Evolutionary conservation across 53 echinoderm and acorn worm genomes (phyloP).

Genomic region (Crossaster papposus): DNA sequence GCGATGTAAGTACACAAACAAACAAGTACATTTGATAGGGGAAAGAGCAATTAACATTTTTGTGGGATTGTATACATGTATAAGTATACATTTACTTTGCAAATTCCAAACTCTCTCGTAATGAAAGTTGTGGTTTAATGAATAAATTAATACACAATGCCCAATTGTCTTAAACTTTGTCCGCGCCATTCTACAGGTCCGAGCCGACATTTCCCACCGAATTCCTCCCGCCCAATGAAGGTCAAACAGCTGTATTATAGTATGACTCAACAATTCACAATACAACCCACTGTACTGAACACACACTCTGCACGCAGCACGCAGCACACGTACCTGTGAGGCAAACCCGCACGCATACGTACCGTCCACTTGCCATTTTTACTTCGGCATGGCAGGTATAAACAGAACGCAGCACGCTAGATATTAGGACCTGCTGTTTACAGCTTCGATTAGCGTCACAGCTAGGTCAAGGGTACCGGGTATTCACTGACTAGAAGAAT

Average conservation of each 20-base stretch:
- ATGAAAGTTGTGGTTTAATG: background rate
- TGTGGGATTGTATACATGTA: background rate
- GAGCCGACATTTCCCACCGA: background rate
- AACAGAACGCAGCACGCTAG: background rate
- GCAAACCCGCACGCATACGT: background rate
- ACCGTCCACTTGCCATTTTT: background rate
- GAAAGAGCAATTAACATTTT: background rate
- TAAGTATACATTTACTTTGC: no score
- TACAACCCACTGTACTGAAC: background rate
- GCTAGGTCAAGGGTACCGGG: conserved; percentile 37
- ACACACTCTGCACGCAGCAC: no score
- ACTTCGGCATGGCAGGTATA: background rate
- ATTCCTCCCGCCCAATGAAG: background rate
- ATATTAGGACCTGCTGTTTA: background rate
- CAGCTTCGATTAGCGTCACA: background rate
- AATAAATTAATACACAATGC: background rate
- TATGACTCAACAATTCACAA: background rate
- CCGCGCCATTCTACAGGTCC: background rate
- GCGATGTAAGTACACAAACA: background rate
- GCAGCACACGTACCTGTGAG: background rate
- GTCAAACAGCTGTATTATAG: background rate
- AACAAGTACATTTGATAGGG: background rate
- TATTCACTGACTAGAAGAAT: background rate
- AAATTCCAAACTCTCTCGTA: background rate
- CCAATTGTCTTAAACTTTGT: background rate